phyloP scores from a whole-genome alignment of 2,797 vertebrate genomes.

The Peromyscus aztecus region DNA sequence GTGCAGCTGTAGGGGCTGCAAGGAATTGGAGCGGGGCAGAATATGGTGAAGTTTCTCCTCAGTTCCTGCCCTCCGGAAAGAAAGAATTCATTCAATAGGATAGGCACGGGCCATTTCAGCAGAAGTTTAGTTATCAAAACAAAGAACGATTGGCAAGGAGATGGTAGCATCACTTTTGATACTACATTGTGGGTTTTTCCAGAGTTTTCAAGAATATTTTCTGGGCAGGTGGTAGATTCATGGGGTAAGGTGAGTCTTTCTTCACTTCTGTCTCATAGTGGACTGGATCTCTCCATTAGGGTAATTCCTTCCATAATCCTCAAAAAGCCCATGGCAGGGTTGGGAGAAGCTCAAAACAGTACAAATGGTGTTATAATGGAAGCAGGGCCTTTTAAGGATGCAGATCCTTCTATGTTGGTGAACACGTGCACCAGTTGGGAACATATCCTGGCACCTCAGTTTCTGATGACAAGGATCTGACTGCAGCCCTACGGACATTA shows the following conservation, averaged over 20 bases:
- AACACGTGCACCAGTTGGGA: background rate
- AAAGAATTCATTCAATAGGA: background rate
- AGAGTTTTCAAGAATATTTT: background rate
- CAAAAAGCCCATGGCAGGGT: background rate
- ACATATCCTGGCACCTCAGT: background rate
- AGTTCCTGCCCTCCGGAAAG: background rate
- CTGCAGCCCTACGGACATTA: background rate
- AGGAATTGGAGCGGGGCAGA: background rate
- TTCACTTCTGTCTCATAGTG: background rate
- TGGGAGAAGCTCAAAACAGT: background rate
- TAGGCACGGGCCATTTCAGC: background rate
- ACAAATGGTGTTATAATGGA: background rate
- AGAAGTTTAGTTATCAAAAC: background rate
- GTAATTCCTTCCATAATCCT: background rate
- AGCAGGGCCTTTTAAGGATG: background rate
- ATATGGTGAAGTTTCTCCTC: background rate
- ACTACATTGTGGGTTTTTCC: background rate
- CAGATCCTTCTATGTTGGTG: background rate
- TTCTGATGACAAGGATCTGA: background rate
- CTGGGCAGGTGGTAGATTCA: background rate
- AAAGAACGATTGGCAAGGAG: background rate
- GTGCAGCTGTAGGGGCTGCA: background rate
- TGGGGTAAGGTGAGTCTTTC: background rate
- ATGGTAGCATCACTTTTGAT: background rate
- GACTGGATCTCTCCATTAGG: background rate